These are phyloP conservation scores for Tetanocera ferruginea DNA, from an alignment of 2,888 invertebrate genomes.

Conservation along the genomic window DNA sequence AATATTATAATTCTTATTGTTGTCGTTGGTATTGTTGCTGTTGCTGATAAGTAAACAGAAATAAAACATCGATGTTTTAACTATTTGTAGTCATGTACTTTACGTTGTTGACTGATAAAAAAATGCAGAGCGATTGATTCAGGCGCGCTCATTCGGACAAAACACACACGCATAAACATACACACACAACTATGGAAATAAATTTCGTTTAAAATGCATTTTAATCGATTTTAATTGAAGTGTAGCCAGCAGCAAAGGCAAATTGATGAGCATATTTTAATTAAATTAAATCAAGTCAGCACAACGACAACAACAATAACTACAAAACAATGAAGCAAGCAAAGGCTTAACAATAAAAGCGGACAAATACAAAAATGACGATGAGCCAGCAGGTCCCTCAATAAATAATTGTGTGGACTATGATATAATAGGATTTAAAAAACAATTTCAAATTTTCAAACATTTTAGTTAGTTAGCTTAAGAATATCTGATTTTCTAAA, in stretches of 20 bases:
- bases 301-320: conserved; percentile 10
- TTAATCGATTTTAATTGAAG: conserved; percentile 31
- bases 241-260: not conserved
- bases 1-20: not conserved
- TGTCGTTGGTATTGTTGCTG: not conserved
- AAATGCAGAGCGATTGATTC: not conserved
- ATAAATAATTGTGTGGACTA: too few species aligned
- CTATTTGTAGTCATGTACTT: not conserved
- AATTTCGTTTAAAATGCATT: conserved; percentile 21
- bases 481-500: too few species aligned
- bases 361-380: too few species aligned
- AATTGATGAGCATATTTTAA: conserved; percentile 17
- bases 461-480: too few species aligned
- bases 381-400: too few species aligned
- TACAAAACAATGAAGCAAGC: not conserved
- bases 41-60: not conserved
- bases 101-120: not conserved
- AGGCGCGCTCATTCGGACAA: not conserved
- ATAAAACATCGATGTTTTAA: not conserved
- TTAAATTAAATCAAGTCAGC: not conserved
- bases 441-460: too few species aligned
- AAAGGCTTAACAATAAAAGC: too few species aligned
- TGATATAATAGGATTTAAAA: too few species aligned
- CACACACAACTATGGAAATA: not conserved
- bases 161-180: not conserved